Base-by-base conservation (phyloP, 2,888 invertebrate genomes). In the Lordiphosa fenestrarum region DNA sequence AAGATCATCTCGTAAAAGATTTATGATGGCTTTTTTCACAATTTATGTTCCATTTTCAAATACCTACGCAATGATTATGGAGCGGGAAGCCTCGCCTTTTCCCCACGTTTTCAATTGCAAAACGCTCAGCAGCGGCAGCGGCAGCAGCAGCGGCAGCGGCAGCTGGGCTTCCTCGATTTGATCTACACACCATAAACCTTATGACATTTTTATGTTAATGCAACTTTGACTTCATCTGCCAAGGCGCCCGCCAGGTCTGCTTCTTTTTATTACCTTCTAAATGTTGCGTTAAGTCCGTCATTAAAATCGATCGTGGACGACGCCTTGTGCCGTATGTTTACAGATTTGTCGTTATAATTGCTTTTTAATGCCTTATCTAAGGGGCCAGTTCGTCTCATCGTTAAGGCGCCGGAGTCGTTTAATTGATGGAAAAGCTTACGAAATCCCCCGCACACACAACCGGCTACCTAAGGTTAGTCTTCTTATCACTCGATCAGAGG, bases 331-430 rank as follows among this genome's bases (percentile, higher is more conserved):
- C 81, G 81, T 78, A 80, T 86, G 85, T 85, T 86, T 85, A 86
- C 85, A 84, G 85, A 80, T 84, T 85, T 85, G 86, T 86, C 83
- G 85, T 74, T 73, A 83, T 86, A 85, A 86, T 85, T 85, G 85
- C 85, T 83, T 85, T 85, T 85, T 85, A 85, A 86, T 85, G 69
- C 84, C 83, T 84, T 85, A 85, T 86, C 86, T 84, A 67, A 66
- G 53, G 71, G 66, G 49, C 49, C 60, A 69, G 55, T 55, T 55
- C 52, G 51, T 46, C 53, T 66, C 59, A 74, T 72, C 75, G 75
- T 78, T 78, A 75, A 53, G 30, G 39, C 53, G 44, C 19, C 35
- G 36, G 19, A 9, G 66, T 56, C 73, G 52, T 75, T 82, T 84
- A 84, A 76, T 78, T 75, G 82, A 61, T 46, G 15, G 37, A 46